phyloP scores from a whole-genome alignment of 2,888 invertebrate species.

The Drosophila gaucha region DNA sequence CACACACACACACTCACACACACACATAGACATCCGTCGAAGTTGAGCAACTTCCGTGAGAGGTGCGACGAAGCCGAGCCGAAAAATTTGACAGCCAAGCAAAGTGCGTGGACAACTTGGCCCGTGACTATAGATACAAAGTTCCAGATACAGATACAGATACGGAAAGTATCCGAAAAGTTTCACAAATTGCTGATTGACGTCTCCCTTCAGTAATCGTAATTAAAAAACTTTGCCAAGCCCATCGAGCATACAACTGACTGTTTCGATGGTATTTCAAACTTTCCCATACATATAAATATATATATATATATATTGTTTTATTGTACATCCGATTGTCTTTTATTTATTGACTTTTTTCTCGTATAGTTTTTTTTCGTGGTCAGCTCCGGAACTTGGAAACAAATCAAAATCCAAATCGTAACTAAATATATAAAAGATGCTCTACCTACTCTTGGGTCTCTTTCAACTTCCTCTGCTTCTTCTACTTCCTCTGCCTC shows the following conservation, averaged over 20 bases:
- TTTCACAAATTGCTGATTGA: constrained; percentile 69
- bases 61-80: constrained; percentile 41
- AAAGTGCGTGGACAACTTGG: constrained; percentile 22
- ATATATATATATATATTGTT: constrained; percentile 9
- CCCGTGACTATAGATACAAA: no score
- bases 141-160: constrained; percentile 6
- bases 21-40: constrained; percentile 9
- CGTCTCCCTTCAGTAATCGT: constrained; percentile 50
- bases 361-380: constrained; percentile 24
- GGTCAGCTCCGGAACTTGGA: constrained; percentile 56
- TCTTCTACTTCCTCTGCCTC: constrained; percentile 40
- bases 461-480: constrained; percentile 36
- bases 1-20: constrained; percentile 10
- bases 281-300: constrained; percentile 20
- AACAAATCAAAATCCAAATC: constrained; percentile 54
- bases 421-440: constrained; percentile 62
- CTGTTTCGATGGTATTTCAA: constrained; percentile 40
- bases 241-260: constrained; percentile 22
- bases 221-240: constrained; percentile 74
- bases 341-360: constrained; percentile 44
- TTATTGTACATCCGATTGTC: constrained; percentile 65
- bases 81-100: constrained; percentile 52
- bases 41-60: constrained; percentile 50
- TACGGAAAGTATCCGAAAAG: constrained; percentile 46
- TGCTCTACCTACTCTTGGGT: constrained; percentile 65